Percentiles rank a stretch among this genome's conserved stretches.
Conservation (phyloP, 2,797 vertebrate species). For the Potorous gilbertii region DNA sequence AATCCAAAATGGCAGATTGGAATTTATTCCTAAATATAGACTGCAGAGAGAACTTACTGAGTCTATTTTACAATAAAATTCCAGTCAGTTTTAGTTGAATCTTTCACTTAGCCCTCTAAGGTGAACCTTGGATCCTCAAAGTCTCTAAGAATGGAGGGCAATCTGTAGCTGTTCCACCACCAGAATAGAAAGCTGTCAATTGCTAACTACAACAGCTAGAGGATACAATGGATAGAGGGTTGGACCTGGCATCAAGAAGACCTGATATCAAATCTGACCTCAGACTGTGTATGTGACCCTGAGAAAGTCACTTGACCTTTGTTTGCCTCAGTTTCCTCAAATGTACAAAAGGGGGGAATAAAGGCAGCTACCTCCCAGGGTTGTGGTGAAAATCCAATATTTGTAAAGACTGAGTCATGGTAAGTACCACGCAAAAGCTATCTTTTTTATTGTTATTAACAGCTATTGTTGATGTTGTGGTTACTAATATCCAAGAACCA, state of each 20-base stretch:
- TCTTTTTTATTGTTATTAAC: not conserved
- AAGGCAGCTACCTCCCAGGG: not conserved
- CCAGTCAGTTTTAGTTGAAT: not conserved
- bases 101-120: not conserved
- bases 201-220: not conserved
- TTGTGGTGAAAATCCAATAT: not conserved
- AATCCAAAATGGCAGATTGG: not conserved
- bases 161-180: not conserved
- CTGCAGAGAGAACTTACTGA: not conserved
- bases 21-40: not conserved
- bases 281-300: not conserved
- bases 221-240: not conserved
- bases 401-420: not conserved
- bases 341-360: not conserved
- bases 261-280: not conserved
- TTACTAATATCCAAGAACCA: not conserved
- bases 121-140: not conserved
- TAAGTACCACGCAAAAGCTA: not conserved
- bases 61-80: not conserved
- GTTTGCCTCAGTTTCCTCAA: not conserved
- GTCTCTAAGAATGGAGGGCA: not conserved
- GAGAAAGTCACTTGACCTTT: not conserved
- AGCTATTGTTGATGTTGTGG: not conserved
- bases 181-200: not conserved
- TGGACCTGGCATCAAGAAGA: not conserved